These are phyloP conservation scores for Patella ulyssiponensis DNA, from an alignment of 2,888 invertebrate genomes.

Conservation along the genomic window DNA sequence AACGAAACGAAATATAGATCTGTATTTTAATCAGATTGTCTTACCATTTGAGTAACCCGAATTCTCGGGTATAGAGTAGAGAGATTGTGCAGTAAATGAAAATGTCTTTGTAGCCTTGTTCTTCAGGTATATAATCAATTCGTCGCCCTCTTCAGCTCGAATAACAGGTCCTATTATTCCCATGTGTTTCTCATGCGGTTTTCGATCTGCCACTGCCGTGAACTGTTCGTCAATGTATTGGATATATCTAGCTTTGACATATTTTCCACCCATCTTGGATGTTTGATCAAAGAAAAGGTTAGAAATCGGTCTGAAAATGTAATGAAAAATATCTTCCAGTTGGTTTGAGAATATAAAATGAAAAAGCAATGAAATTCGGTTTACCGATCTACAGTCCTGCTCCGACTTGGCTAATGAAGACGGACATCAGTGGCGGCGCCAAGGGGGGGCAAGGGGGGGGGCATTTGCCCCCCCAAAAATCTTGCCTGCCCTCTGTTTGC, in stretches of 20 bases:
- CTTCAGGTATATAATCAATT: conserved; percentile 41
- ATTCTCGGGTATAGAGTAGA: background rate
- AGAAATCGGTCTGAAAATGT: conserved; percentile 34
- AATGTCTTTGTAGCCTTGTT: conserved; percentile 48
- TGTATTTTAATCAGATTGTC: background rate
- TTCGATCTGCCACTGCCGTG: conserved; percentile 28
- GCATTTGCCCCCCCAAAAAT: no score
- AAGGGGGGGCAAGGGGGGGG: no score
- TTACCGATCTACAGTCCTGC: no score
- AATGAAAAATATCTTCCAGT: no score
- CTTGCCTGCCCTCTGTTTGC: no score
- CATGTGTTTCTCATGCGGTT: conserved; percentile 36
- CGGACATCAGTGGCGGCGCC: no score
- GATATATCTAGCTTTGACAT: conserved; percentile 47
- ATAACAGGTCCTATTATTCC: conserved; percentile 55
- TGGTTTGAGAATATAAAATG: no score
- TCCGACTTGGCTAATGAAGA: no score
- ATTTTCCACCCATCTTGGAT: conserved; percentile 43
- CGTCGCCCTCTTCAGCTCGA: conserved; percentile 52
- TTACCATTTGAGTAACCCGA: background rate
- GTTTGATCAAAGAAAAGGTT: conserved; percentile 33
- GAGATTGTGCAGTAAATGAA: conserved; percentile 44
- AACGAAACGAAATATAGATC: no score
- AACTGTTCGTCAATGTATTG: conserved; percentile 47
- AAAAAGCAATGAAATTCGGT: no score